Evolutionary conservation across 1,140 invertebrate genomes (phyloP).

Genomic region (Varroa destructor): DNA sequence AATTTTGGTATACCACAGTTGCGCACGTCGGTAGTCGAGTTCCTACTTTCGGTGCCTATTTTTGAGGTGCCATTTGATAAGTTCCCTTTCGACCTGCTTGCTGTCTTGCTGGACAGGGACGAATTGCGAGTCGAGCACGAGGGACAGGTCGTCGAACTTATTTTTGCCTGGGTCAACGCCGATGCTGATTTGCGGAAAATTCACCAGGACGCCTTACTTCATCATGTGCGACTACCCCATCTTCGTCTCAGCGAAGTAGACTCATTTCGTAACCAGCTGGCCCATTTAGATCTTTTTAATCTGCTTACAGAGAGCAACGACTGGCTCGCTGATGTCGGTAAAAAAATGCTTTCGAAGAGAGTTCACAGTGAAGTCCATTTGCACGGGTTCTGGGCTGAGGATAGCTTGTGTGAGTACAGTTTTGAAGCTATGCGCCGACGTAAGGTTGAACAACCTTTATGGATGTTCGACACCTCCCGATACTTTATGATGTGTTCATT

Average conservation of each 20-base stretch:
- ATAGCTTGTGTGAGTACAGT: slow-evolving; percentile 21
- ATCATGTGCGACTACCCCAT: slow-evolving; percentile 1
- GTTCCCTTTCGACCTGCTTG: slow-evolving; percentile 18
- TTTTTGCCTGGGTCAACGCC: background rate
- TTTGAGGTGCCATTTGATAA: slow-evolving; percentile 2
- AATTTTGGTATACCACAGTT: slow-evolving; percentile 16
- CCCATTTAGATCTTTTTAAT: background rate
- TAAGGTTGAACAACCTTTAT: slow-evolving; percentile 12
- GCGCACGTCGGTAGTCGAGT: background rate
- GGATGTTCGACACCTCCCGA: slow-evolving; percentile 17
- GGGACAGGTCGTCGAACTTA: slow-evolving; percentile 13
- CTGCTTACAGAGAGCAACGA: slow-evolving; percentile 10
- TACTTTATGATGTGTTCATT: slow-evolving; percentile 4
- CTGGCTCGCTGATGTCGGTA: background rate
- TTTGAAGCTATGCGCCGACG: slow-evolving; percentile 3
- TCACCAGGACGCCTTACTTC: background rate
- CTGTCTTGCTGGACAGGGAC: slow-evolving; percentile 9
- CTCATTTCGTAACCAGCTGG: background rate
- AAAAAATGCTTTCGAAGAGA: slow-evolving; percentile 5
- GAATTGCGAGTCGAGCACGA: slow-evolving; percentile 15
- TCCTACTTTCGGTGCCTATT: background rate
- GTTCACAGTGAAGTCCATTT: background rate
- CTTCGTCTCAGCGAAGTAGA: background rate
- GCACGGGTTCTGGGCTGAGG: slow-evolving; percentile 24
- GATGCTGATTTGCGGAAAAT: background rate